Base-by-base conservation (phyloP, 2,888 invertebrate species). In the Eupithecia subfuscata region DNA sequence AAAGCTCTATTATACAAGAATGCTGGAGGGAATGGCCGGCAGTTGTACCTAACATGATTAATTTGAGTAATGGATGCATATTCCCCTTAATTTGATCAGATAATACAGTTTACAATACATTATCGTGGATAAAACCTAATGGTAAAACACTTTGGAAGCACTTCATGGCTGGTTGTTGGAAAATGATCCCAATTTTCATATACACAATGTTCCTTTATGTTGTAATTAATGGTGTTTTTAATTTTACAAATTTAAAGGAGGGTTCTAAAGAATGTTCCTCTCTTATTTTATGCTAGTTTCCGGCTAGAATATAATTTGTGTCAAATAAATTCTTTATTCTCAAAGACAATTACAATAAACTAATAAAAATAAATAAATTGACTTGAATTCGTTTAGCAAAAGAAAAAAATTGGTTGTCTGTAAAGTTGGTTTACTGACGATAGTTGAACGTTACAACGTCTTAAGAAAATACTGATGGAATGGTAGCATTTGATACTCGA, bases 121-220 rank as follows among this genome's bases (percentile, higher is more conserved):
- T n/a, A 52, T 3, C 52, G 3, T 52, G n/a, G 52, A 48, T 18
- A 52, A n/a, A 52, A 52, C 52, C 1, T 52, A 11, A 52, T 8
- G n/a, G 52, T 48, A 48, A 48, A 18, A 18, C 48, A 18, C 18
- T 18, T 18, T n/a, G 2, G 3, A 52, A 52, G 11, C n/a, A n/a
- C 52, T 52, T n/a, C n/a, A n/a, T 6, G 16, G 45, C 16, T n/a
- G n/a, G 8, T n/a, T 52, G n/a, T 52, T 52, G 52, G 9, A n/a
- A 52, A 52, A n/a, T 52, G 52, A 52, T 52, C n/a, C 52, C 9
- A 52, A 52, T n/a, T n/a, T n/a, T n/a, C 52, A 52, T n/a, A n/a
- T 52, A 7, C 18, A 7, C 18, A 48, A 18, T 45, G 14, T 45
- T 14, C 5, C 5, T 14, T 5, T 14, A 14, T 45, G 11, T 45